Base-by-base conservation (phyloP, 2,113 vertebrate genomes). In the Parus major region DNA sequence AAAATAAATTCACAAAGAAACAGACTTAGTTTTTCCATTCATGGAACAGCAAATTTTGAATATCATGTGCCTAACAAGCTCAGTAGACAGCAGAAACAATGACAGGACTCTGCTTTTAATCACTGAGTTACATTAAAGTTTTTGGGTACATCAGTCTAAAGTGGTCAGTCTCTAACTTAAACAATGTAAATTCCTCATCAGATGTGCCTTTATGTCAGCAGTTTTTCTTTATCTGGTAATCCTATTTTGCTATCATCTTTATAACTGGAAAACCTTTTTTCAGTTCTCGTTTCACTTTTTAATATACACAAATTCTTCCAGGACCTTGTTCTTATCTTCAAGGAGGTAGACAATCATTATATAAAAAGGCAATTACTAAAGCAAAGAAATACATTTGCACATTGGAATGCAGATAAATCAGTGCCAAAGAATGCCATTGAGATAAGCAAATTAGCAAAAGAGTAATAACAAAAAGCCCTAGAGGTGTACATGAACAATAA, bases 301-400 rank as follows among this genome's bases (percentile, higher is more conserved):
- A 72, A 33, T 25, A 46, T 28, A 55, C 12, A 63, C 12, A 53
- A 44, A 28, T 64, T 88, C 24, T 81, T 76, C 18, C 12, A 70
- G 19, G 44, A 53, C 46, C 61, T 82, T 70, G 52, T 49, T 70
- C 56, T 93, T 78, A 70, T 73, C 42, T 82, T 88, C 63, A 88
- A 79, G n/a, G 31, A 5, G 1, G 27, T 70, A 31, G 50, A 41
- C 50, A 92, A 82, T 57, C 61, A 82, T 83, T 71, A 88, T 17
- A 90, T 90, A 47, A 88, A 85, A 79, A 68, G 10, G 42, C 42
- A 93, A 60, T 72, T 81, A 93, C 56, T 64, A n/a, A 89, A 89
- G 53, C 35, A 80, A 94, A 86, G 17, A 83, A 81, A 53, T 63
- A 92, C 17, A 85, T 90, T 90, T 82, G 42, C 35, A 50, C 80